Evolutionary conservation across 2,797 vertebrate species (phyloP).

Genomic region (Euthynnus affinis): DNA sequence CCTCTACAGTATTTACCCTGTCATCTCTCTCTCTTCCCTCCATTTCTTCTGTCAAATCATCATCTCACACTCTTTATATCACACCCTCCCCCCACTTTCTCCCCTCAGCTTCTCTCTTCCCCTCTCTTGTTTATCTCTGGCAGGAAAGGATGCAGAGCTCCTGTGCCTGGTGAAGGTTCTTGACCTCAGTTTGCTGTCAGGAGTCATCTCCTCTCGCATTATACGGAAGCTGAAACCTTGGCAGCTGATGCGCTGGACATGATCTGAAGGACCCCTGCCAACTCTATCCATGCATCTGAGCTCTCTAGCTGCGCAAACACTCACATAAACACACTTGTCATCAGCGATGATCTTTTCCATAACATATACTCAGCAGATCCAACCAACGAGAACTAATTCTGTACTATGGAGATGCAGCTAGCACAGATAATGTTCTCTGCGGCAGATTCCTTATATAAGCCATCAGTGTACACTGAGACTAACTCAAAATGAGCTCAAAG

Average conservation of each 20-base stretch:
- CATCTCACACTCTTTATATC: conserved; percentile 9
- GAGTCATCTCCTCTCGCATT: conserved; percentile 28
- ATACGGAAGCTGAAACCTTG: conserved; percentile 24
- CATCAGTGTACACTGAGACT: background rate
- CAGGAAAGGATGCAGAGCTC: conserved; percentile 1
- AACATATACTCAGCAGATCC: conserved; percentile 19
- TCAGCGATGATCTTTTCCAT: conserved; percentile 35
- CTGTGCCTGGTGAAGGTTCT: conserved; percentile 18
- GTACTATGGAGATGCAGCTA: background rate
- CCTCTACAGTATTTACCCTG: background rate
- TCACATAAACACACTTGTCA: conserved; percentile 27
- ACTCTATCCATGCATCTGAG: conserved; percentile 22
- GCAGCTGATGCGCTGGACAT: conserved; percentile 47
- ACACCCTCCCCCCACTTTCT: background rate
- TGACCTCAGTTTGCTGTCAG: conserved; percentile 39
- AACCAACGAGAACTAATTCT: conserved; percentile 21
- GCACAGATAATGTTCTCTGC: background rate
- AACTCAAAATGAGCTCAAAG: background rate
- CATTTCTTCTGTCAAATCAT: conserved; percentile 25
- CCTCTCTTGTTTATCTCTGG: conserved; percentile 8
- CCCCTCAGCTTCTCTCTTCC: background rate
- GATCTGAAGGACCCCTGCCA: conserved; percentile 22
- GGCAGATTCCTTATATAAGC: background rate
- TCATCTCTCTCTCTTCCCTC: conserved; percentile 11
- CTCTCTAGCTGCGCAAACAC: conserved; percentile 14